These are phyloP conservation scores for Campoletis raptor DNA, from an alignment of 2,888 invertebrate genomes.

Conservation along the genomic window DNA sequence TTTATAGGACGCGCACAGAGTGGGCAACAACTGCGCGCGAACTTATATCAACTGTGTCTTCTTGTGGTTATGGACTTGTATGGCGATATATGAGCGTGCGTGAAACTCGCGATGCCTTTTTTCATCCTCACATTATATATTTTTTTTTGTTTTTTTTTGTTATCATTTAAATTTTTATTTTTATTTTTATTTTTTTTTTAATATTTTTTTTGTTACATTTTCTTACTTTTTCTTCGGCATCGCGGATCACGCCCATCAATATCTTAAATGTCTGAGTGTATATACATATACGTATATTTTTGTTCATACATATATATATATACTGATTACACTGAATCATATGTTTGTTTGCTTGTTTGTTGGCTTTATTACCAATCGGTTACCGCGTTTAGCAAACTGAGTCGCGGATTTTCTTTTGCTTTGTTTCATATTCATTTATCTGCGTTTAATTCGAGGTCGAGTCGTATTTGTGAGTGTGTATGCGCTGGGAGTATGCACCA, in stretches of 20 bases:
- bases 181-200: not conserved
- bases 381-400: constrained; percentile 76
- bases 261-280: constrained; percentile 67
- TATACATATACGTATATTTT: constrained; percentile 53
- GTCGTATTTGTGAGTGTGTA: constrained; percentile 85
- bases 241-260: constrained; percentile 60
- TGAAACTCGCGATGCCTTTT: constrained; percentile 50
- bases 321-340: constrained; percentile 69
- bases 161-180: not conserved
- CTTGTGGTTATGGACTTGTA: constrained; percentile 71
- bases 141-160: constrained; percentile 32
- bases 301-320: constrained; percentile 50
- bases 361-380: constrained; percentile 79
- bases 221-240: constrained; percentile 50
- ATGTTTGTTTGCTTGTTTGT: constrained; percentile 71
- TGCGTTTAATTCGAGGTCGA: constrained; percentile 84
- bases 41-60: constrained; percentile 72
- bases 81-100: constrained; percentile 61
- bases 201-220: constrained; percentile 41
- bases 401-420: constrained; percentile 72
- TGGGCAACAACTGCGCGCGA: constrained; percentile 71
- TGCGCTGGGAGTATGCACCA: constrained; percentile 85
- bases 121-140: constrained; percentile 44
- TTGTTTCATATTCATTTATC: constrained; percentile 73
- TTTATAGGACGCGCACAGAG: constrained; percentile 69